phyloP scores from a whole-genome alignment of 2,113 vertebrate genomes.

The Steatornis caripensis region DNA sequence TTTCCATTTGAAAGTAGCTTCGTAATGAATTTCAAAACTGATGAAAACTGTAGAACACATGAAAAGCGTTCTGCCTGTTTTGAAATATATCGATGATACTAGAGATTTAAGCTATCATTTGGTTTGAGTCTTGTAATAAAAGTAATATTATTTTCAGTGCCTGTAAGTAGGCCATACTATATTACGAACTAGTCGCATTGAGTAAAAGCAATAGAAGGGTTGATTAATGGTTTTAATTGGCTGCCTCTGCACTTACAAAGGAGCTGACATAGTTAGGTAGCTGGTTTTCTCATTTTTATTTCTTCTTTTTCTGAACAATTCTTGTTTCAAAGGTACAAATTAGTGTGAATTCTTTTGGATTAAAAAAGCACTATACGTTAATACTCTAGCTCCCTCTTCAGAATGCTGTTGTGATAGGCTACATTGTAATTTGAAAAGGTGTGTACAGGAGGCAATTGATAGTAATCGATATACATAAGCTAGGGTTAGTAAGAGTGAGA shows the following conservation, averaged over 20 bases:
- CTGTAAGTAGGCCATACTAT: background rate
- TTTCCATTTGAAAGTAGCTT: background rate
- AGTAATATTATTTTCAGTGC: background rate
- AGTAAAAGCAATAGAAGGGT: background rate
- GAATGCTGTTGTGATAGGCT: background rate
- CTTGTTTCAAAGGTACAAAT: background rate
- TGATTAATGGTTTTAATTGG: background rate
- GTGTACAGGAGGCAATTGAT: background rate
- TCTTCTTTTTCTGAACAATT: background rate
- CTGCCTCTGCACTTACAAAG: background rate
- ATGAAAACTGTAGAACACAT: background rate
- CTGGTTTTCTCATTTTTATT: background rate
- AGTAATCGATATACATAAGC: background rate
- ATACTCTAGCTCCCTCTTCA: conserved; percentile 54
- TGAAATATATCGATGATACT: background rate
- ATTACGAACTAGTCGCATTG: background rate
- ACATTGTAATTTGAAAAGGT: background rate
- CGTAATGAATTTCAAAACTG: background rate
- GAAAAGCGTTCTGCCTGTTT: background rate
- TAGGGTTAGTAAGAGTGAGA: background rate
- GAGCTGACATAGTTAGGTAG: background rate
- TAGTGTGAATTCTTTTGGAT: background rate
- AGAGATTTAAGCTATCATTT: background rate
- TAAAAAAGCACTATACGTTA: background rate
- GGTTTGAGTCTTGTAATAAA: background rate